A percentile compares a stretch with the other conserved stretches of the same genome.
These are phyloP conservation scores for Leucophenga varia DNA, from an alignment of 1,140 invertebrate species.

Conservation along the genomic window DNA sequence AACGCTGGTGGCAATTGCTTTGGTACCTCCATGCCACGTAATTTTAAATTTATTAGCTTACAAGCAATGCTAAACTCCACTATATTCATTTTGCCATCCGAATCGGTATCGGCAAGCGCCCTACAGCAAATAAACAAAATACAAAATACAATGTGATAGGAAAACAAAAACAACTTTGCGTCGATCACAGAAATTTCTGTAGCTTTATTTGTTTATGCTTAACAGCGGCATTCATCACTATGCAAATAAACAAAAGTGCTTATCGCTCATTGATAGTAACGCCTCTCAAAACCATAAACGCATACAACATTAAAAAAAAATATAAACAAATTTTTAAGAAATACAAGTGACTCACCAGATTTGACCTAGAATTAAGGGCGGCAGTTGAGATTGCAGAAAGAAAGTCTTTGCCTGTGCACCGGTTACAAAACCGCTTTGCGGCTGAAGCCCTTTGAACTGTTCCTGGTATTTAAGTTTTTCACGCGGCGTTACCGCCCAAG, in stretches of 20 bases:
- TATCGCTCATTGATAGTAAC: constrained; percentile 19
- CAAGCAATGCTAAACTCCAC: constrained; percentile 98
- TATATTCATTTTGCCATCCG: constrained; percentile 95
- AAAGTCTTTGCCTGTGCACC: constrained; percentile 94
- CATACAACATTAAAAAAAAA: not conserved
- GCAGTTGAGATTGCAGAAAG: constrained; percentile 88
- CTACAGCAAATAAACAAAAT: constrained; percentile 60
- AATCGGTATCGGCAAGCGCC: constrained; percentile 90
- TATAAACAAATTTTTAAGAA: not conserved
- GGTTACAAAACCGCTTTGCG: constrained; percentile 83
- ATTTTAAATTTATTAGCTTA: constrained; percentile 93
- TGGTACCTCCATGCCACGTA: constrained; percentile 88
- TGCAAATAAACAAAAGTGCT: constrained; percentile 10
- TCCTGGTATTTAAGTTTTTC: constrained; percentile 87
- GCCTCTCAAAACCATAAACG: constrained; percentile 4
- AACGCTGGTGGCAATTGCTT: constrained; percentile 78
- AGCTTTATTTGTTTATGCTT: constrained; percentile 3
- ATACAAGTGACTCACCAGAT: constrained; percentile 78
- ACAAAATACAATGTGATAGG: constrained; percentile 8
- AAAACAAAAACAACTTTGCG: not conserved
- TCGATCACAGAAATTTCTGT: not conserved
- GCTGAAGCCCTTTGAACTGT: constrained; percentile 87
- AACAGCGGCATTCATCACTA: constrained; percentile 6
- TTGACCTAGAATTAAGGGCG: constrained; percentile 82
- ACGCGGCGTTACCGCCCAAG: constrained; percentile 83